Conservation (phyloP, 2,113 vertebrate genomes). For the Ranitomeya imitator region DNA sequence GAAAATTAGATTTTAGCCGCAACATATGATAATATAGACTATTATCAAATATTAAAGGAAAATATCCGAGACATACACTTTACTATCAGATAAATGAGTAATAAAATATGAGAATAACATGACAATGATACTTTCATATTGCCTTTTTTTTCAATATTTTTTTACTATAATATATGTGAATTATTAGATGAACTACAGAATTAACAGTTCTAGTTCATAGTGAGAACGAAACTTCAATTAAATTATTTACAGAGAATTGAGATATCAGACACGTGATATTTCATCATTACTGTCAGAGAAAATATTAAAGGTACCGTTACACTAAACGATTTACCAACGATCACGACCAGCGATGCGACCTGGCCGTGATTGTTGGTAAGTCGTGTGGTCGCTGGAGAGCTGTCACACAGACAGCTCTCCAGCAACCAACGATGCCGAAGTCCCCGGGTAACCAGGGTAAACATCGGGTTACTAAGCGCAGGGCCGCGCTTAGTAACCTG, state of each 20-base stretch:
- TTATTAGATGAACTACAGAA: neutral
- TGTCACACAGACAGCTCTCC: too few species aligned
- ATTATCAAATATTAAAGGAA: conserved; percentile 31
- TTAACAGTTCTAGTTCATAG: neutral
- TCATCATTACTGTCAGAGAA: neutral
- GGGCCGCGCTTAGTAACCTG: too few species aligned
- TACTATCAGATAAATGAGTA: conserved; percentile 26
- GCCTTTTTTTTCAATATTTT: neutral
- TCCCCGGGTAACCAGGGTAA: too few species aligned
- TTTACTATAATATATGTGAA: neutral
- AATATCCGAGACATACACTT: conserved; percentile 2
- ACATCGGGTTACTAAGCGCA: too few species aligned
- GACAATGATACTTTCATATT: neutral
- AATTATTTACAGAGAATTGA: neutral
- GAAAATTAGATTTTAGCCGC: conserved; percentile 28
- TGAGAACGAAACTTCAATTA: neutral
- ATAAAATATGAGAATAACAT: neutral
- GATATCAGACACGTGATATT: neutral
- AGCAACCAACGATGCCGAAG: too few species aligned
- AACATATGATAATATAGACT: conserved; percentile 29
- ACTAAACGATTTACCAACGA: too few species aligned
- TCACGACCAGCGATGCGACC: too few species aligned
- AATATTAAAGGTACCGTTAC: too few species aligned
- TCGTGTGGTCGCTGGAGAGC: too few species aligned
- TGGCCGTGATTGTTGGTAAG: too few species aligned